Evolutionary conservation across 2,888 invertebrate genomes (phyloP), one percentile per base, ranked within the genome.

Genomic region (Phyto melanocephala): DNA sequence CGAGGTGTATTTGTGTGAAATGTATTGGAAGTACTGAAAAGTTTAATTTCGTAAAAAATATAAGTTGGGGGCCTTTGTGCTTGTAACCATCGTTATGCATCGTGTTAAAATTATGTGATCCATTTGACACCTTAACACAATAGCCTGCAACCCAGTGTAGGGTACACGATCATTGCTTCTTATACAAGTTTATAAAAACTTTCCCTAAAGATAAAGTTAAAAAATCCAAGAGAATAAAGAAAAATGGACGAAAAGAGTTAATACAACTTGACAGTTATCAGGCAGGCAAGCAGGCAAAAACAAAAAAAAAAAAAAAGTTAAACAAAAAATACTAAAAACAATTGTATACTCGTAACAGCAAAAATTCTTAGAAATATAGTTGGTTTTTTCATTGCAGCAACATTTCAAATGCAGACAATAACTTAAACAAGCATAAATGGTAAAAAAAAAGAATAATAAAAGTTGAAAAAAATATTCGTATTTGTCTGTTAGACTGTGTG

Each of bases 231-330:
- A 58, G 52, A 62, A 40, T 62, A 10, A 15, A 62, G 17, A 40
- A 42, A 74, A 68, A 68, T 50, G 58, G 22, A 35, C 68, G 47
- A 58, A 52, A 77, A 62, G 77, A 77, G 77, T 81, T 81, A 71
- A 81, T 60, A 77, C 71, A 72, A 77, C 77, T 67, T 81, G 81
- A 81, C 76, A 81, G 76, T 81, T 68, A 77, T 81, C 60, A 76
- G 65, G 20, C 42, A 68, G 20, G 45, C 47, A 78, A 63, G n/a
- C 20, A n/a, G n/a, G n/a, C n/a, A n/a, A n/a, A n/a, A n/a, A n/a
- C 47, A 58, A 75, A 33, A 70, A 56, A 52, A 22, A 58, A 24
- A 54, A 17, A 20, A 35, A 4, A 52, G 33, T 28, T 47, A 2
- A 17, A 42, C 3, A 45, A 28, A 54, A 42, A 52, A 56, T 17